phyloP scores from a whole-genome alignment of 2,888 invertebrate species.

The Physocephala rufipes region DNA sequence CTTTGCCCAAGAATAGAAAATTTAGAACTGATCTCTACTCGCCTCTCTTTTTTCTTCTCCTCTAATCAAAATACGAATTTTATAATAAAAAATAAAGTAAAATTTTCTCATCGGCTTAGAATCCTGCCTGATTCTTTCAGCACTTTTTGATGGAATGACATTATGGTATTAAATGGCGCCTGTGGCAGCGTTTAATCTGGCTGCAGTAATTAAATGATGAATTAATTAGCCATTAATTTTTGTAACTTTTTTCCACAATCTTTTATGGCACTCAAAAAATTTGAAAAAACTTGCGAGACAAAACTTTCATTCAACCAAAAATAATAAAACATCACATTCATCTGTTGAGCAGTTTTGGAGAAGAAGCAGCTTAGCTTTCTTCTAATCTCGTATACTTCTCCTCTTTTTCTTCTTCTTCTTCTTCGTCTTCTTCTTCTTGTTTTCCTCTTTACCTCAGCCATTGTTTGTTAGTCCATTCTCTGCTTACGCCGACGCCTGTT shows the following conservation, averaged over 20 bases:
- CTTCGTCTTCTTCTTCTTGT: constrained; percentile 37
- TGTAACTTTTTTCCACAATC: constrained; percentile 4
- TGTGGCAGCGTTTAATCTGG: constrained; percentile 14
- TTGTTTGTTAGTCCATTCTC: neutral
- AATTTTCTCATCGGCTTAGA: no score
- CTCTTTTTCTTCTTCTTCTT: constrained; percentile 38
- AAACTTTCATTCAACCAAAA: constrained; percentile 14
- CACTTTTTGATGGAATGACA: neutral
- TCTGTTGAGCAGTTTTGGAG: constrained; percentile 38
- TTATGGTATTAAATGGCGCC: neutral
- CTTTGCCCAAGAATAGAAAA: no score
- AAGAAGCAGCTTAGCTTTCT: neutral
- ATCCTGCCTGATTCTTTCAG: neutral
- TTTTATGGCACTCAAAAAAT: constrained; percentile 42
- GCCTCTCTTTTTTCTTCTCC: no score
- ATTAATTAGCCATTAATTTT: constrained; percentile 15
- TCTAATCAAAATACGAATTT: no score
- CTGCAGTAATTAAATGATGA: constrained; percentile 20
- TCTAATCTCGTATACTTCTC: neutral
- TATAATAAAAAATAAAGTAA: no score
- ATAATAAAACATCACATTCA: constrained; percentile 39
- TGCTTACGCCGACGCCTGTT: constrained; percentile 48
- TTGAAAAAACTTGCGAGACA: constrained; percentile 8
- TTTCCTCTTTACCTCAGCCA: constrained; percentile 27
- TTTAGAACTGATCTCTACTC: no score